A percentile compares a stretch with the other conserved stretches of the same genome.
Evolutionary conservation across 1,140 invertebrate species (phyloP).

Genomic region (Magallana ariakensis): DNA sequence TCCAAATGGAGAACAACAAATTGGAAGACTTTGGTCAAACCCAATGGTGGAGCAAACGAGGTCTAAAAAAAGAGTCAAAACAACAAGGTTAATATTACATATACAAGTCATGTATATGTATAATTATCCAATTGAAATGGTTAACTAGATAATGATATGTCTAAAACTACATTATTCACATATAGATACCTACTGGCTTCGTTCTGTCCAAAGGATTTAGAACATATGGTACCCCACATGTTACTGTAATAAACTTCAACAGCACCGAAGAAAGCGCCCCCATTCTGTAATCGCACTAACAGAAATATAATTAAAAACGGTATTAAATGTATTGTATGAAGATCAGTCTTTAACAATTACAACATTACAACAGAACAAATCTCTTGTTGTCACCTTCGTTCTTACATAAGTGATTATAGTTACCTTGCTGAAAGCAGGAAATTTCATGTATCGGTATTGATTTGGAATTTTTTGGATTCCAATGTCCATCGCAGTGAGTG

Average conservation of each 20-base stretch:
- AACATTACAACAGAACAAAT: background rate
- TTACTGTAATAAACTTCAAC: conserved; percentile 44
- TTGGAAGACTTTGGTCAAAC: conserved; percentile 54
- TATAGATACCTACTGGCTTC: conserved; percentile 2
- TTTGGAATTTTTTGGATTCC: conserved; percentile 29
- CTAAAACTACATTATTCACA: no score
- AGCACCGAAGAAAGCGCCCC: conserved; percentile 35
- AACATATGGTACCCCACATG: conserved; percentile 47
- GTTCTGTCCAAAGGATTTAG: background rate
- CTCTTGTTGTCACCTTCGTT: background rate
- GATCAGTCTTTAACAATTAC: background rate
- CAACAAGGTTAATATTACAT: no score
- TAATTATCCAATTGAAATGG: no score
- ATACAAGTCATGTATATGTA: no score
- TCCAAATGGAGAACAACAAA: conserved; percentile 69
- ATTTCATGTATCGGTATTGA: background rate
- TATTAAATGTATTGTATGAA: no score
- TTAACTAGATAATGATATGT: background rate
- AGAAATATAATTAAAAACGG: background rate
- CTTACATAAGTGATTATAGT: background rate
- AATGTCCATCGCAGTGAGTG: conserved; percentile 14
- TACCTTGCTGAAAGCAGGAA: conserved; percentile 23
- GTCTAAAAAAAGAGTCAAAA: conserved; percentile 50
- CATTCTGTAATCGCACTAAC: conserved; percentile 32
- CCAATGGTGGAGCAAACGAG: conserved; percentile 66